phyloP scores from a whole-genome alignment of 1,140 invertebrate genomes.

The Andricus grossulariae region DNA sequence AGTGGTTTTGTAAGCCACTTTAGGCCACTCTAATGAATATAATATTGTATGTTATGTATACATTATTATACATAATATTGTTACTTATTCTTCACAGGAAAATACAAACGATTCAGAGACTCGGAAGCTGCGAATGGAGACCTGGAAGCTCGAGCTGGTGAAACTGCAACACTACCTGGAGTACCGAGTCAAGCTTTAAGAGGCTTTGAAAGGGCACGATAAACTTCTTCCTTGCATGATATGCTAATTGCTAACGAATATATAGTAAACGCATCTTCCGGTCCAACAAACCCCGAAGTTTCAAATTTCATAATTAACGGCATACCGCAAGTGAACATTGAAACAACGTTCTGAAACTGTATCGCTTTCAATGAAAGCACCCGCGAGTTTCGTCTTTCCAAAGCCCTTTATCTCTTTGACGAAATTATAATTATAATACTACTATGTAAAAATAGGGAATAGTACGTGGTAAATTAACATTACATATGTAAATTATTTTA shows the following conservation, averaged over 20 bases:
- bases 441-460: too few relatives aligned
- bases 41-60: neutral
- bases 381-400: slow-evolving; percentile 30
- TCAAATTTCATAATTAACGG: slow-evolving; percentile 25
- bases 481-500: too few relatives aligned
- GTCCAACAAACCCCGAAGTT: slow-evolving; percentile 3
- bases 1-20: too few relatives aligned
- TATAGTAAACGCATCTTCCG: slow-evolving; percentile 23
- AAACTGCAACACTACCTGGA: slow-evolving; percentile 59
- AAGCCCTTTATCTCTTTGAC: slow-evolving; percentile 27
- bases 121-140: slow-evolving; percentile 69
- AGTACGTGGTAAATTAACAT: too few relatives aligned
- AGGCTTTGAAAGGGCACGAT: slow-evolving; percentile 66
- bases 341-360: slow-evolving; percentile 46
- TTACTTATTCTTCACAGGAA: slow-evolving; percentile 57
- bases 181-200: slow-evolving; percentile 65
- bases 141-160: slow-evolving; percentile 61
- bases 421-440: neutral
- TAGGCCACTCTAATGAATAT: too few relatives aligned
- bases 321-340: slow-evolving; percentile 21
- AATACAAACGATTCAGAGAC: slow-evolving; percentile 70
- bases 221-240: slow-evolving; percentile 40
- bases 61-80: slow-evolving; percentile 32
- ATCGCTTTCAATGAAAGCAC: slow-evolving; percentile 70
- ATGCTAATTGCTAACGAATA: slow-evolving; percentile 28